These are phyloP conservation scores for Anas capensis DNA, from an alignment of 2,797 vertebrate species.

Conservation along the genomic window DNA sequence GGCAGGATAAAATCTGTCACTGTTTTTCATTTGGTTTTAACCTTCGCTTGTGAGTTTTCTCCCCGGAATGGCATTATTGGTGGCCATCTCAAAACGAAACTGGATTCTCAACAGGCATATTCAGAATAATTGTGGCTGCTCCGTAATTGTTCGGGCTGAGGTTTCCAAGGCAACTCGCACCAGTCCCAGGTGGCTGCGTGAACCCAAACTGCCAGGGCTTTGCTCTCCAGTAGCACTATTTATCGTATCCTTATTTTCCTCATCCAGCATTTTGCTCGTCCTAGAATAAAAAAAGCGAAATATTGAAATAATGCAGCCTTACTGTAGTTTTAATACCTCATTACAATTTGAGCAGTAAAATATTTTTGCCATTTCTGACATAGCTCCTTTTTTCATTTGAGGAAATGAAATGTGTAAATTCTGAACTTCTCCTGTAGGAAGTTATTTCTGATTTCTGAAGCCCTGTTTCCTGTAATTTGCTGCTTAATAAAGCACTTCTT, in stretches of 20 bases:
- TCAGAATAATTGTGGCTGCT: slow-evolving; percentile 60
- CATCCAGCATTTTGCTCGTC: neutral
- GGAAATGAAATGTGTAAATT: neutral
- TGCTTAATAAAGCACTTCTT: slow-evolving; percentile 13
- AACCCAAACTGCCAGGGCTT: slow-evolving; percentile 53
- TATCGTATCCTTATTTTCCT: neutral
- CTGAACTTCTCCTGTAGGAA: neutral
- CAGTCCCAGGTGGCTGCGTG: slow-evolving; percentile 46
- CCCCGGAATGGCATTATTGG: slow-evolving; percentile 13
- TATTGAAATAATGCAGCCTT: neutral
- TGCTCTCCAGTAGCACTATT: neutral
- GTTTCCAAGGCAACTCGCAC: slow-evolving; percentile 77
- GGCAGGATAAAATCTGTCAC: slow-evolving; percentile 59
- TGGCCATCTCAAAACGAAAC: slow-evolving; percentile 50
- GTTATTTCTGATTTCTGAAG: neutral
- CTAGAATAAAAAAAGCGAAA: neutral
- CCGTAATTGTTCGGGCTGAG: slow-evolving; percentile 23
- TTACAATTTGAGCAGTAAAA: neutral
- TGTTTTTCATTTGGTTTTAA: slow-evolving; percentile 37
- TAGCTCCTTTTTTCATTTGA: neutral
- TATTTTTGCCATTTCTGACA: neutral
- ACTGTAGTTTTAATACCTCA: neutral
- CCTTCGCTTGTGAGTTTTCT: slow-evolving; percentile 48
- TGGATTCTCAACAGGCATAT: slow-evolving; percentile 26
- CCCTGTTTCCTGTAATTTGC: neutral